A percentile compares a stretch with the other conserved stretches of the same genome.
These are phyloP conservation scores for Leptopilina drosophilae DNA, from an alignment of 2,888 invertebrate genomes.

Conservation along the genomic window DNA sequence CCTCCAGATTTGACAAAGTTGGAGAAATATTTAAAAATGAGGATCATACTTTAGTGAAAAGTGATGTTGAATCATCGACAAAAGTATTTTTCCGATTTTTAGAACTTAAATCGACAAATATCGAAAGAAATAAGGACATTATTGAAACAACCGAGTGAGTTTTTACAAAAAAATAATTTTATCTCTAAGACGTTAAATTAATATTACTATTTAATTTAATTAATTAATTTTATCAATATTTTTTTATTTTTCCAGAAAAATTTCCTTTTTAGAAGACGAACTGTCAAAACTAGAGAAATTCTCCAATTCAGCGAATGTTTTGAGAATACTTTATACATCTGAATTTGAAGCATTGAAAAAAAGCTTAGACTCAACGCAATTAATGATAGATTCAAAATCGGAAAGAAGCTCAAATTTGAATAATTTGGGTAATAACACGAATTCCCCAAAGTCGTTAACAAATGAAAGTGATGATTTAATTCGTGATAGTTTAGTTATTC, in stretches of 20 bases:
- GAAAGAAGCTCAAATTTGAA: not conserved
- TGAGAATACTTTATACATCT: slow-evolving; percentile 52
- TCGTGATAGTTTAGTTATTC: slow-evolving; percentile 65
- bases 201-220: not conserved
- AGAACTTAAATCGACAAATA: slow-evolving; percentile 78
- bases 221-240: not conserved
- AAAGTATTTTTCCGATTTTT: slow-evolving; percentile 80
- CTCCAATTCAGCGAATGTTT: slow-evolving; percentile 59
- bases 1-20: slow-evolving; percentile 19
- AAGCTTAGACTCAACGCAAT: not conserved
- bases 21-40: slow-evolving; percentile 40
- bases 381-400: slow-evolving; percentile 6
- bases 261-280: slow-evolving; percentile 55
- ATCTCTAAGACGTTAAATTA: not conserved
- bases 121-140: slow-evolving; percentile 70
- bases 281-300: slow-evolving; percentile 58
- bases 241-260: slow-evolving; percentile 54
- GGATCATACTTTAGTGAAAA: slow-evolving; percentile 62
- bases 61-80: slow-evolving; percentile 77
- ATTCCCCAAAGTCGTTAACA: not conserved
- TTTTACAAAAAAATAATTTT: not conserved
- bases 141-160: slow-evolving; percentile 51
- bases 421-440: not conserved
- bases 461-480: slow-evolving; percentile 55
- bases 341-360: slow-evolving; percentile 42